Base-by-base conservation (phyloP, 2,888 invertebrate genomes). In the Hyposoter didymator region DNA sequence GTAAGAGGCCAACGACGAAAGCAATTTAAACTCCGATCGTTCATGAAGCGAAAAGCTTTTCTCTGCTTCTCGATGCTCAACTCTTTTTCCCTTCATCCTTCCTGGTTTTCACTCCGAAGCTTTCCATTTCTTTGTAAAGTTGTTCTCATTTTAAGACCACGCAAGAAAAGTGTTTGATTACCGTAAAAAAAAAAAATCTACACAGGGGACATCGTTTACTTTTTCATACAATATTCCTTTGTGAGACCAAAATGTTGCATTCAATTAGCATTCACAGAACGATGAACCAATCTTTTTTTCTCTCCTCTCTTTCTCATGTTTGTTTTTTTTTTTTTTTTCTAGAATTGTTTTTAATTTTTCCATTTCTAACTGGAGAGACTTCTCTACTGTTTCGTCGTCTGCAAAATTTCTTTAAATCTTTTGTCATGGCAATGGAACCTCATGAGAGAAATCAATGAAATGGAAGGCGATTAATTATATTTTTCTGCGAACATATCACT, bases 1-100 rank as follows among this genome's bases (percentile, higher is more conserved):
- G 87, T 55, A 75, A 79, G 78, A 76, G 80, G 82, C 78, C 74
- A 78, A 69, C 66, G 72, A 84, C 88, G 85, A 88, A 91, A 90
- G 90, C 91, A 91, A 91, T 91, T 91, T 91, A 90, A 91, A 91
- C 91, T 91, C 91, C 90, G 88, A 91, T 91, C 91, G 91, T 90
- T 90, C 90, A 91, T 91, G 90, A 91, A 90, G 87, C 90, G 87
- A 85, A 89, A 91, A 88, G 86, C 82, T 89, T 88, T 85, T 83
- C 87, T 81, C 82, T 43, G 67, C 66, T 73, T 64, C 28, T 28
- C 49, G 82, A 70, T 75, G 32, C 52, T 47, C 67, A 59, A 47
- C 62, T 82, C 67, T 73, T 43, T 72, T 62, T 66, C 39, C 55
- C 59, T 39, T 49, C n/a, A n/a, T n/a, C 55, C 39, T 35, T 73